Base-by-base conservation (phyloP, 2,113 vertebrate genomes). In the Hyperopisus bebe region DNA sequence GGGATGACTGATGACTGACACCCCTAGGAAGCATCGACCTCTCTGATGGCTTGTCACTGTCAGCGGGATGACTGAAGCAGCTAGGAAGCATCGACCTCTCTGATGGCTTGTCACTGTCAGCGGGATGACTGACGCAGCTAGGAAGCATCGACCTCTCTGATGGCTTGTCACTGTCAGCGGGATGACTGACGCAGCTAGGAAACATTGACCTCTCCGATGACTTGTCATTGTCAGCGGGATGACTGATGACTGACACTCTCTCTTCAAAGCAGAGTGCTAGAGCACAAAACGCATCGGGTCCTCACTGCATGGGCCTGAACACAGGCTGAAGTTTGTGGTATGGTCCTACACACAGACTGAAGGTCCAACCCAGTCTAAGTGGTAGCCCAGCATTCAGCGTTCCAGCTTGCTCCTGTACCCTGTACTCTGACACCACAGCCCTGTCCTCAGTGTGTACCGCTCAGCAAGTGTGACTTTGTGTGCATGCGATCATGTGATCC, bases 401-500 rank as follows among this genome's bases (percentile, higher is more conserved):
- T n/a, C 55, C 24, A 58, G 55, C 21, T 62, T 62, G 24, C 55
- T 3, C 7, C 24, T n/a, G 55, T 62, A 7, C 53, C 53, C 19
- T 55, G 55, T n/a, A 62, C 55, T n/a, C 21, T 8, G 21, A 58
- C 21, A 58, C 55, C 21, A 58, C 21, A 24, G 55, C 55, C 19
- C 55, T n/a, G 55, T 58, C 55, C 6, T n/a, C 55, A 55, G 53
- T n/a, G 55, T 62, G 55, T 62, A n/a, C 24, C 2, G 55, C 55
- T n/a, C 55, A 62, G 55, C 24, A 9, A 62, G 21, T 9, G 55
- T 62, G 21, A 62, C 55, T 62, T 62, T 62, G 24, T 62, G 55
- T 2, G 24, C 9, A 62, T n/a, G 21, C 24, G 24, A 62, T 11
- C n/a, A 70, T 13, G 62, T 70, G 62, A 80, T 19, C 94, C 94